phyloP scores from a whole-genome alignment of 2,888 invertebrate species.

The Candidula unifasciata region DNA sequence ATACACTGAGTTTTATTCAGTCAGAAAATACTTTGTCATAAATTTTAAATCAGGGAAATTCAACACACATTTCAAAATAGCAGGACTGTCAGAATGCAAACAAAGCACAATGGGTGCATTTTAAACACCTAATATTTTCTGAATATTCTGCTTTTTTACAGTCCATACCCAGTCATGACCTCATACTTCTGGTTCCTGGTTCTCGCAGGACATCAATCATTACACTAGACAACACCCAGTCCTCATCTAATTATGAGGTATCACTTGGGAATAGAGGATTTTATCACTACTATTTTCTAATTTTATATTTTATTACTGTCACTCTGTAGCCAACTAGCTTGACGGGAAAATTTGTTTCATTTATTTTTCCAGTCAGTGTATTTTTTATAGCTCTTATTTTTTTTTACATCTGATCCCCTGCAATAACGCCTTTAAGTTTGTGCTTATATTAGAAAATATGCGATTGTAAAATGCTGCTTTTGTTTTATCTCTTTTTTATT shows the following conservation, averaged over 20 bases:
- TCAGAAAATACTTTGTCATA: no score
- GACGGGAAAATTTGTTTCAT: background rate
- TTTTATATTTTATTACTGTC: background rate
- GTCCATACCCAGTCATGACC: conserved; percentile 27
- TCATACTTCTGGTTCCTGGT: conserved; percentile 27
- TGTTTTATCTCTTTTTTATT: background rate
- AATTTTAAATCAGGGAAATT: no score
- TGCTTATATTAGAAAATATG: background rate
- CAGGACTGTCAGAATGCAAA: no score
- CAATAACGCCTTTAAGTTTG: background rate
- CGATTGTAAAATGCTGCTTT: background rate
- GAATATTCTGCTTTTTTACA: conserved; percentile 4
- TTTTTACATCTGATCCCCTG: no score
- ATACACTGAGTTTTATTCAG: no score
- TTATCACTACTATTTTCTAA: background rate
- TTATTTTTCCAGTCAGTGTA: no score
- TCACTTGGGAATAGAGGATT: background rate
- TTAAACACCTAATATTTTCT: no score
- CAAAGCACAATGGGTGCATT: no score
- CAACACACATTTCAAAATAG: no score
- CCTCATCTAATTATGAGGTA: conserved; percentile 29
- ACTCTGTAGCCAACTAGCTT: background rate
- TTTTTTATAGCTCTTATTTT: background rate
- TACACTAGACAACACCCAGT: conserved; percentile 26
- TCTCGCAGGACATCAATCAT: conserved; percentile 4